These are phyloP conservation scores for Eupelmus urozonus DNA, from an alignment of 2,888 invertebrate genomes.

Conservation along the genomic window DNA sequence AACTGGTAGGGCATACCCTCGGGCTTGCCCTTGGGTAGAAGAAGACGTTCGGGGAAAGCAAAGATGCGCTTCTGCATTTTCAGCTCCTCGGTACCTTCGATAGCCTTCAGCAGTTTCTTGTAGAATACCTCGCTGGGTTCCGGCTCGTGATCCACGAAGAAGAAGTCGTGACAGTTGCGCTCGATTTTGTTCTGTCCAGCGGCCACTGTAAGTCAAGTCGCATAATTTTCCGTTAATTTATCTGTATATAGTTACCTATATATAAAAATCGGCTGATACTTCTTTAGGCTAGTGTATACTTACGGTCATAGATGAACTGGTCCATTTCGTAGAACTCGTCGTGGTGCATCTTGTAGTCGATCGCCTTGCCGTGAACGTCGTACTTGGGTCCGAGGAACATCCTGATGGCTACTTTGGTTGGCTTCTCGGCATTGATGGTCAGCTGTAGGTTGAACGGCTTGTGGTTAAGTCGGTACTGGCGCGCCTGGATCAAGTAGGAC, in stretches of 20 bases:
- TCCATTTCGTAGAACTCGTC: conserved; percentile 81
- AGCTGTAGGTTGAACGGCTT: conserved; percentile 83
- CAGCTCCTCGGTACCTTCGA: conserved; percentile 79
- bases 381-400: conserved; percentile 86
- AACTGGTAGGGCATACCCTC: conserved; percentile 84
- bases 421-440: conserved; percentile 81
- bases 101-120: conserved; percentile 65
- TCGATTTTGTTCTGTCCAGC: conserved; percentile 84
- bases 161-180: conserved; percentile 84
- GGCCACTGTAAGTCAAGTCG: conserved; percentile 77
- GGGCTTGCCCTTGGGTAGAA: conserved; percentile 84
- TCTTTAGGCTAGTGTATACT: conserved; percentile 61
- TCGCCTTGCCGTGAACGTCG: conserved; percentile 79
- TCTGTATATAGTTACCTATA: too few species aligned
- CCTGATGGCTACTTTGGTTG: conserved; percentile 81
- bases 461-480: conserved; percentile 85
- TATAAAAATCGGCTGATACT: too few species aligned
- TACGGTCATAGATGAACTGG: conserved; percentile 73
- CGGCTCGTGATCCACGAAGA: conserved; percentile 81
- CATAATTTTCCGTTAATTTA: conserved; percentile 31
- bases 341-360: conserved; percentile 80
- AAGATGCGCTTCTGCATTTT: conserved; percentile 77
- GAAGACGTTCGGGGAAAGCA: conserved; percentile 85
- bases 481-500: conserved; percentile 79
- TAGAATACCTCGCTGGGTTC: conserved; percentile 69